Percentiles rank a stretch among this genome's conserved stretches.
Evolutionary conservation across 2,113 vertebrate genomes (phyloP).

Genomic region (Natator depressus): DNA sequence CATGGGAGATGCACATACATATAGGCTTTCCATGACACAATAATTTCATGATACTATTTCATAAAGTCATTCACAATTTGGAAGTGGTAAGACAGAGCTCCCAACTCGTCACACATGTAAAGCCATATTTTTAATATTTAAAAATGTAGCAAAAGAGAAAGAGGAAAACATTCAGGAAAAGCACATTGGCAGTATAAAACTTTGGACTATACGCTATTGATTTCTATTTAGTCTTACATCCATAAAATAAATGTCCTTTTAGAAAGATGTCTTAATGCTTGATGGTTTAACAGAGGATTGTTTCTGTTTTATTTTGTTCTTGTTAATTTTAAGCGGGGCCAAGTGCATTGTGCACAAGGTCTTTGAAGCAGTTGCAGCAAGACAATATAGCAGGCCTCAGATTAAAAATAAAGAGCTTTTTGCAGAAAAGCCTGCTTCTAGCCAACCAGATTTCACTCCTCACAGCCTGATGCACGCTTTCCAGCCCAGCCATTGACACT

Average conservation of each 20-base stretch:
- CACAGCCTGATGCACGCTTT: constrained; percentile 49
- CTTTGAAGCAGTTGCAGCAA: constrained; percentile 49
- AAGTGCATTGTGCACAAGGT: constrained; percentile 27
- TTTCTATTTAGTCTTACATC: neutral
- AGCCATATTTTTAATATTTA: neutral
- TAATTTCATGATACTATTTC: neutral
- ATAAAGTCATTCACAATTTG: neutral
- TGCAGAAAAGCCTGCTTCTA: constrained; percentile 48
- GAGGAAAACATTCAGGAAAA: neutral
- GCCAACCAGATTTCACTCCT: constrained; percentile 37
- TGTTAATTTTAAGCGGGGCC: constrained; percentile 48
- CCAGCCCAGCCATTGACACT: constrained; percentile 17
- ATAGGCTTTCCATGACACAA: neutral
- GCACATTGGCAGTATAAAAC: neutral
- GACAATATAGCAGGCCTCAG: constrained; percentile 29
- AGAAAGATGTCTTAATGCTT: neutral
- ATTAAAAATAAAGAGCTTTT: constrained; percentile 62
- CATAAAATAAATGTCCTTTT: neutral
- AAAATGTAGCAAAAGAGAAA: neutral
- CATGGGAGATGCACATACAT: neutral
- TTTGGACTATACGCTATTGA: neutral
- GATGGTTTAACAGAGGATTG: neutral
- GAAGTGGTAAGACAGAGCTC: neutral
- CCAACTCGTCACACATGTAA: neutral
- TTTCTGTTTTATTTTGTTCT: neutral